These are phyloP conservation scores for Mimumesa dahlbomi DNA, from an alignment of 2,888 invertebrate genomes.

Conservation along the genomic window DNA sequence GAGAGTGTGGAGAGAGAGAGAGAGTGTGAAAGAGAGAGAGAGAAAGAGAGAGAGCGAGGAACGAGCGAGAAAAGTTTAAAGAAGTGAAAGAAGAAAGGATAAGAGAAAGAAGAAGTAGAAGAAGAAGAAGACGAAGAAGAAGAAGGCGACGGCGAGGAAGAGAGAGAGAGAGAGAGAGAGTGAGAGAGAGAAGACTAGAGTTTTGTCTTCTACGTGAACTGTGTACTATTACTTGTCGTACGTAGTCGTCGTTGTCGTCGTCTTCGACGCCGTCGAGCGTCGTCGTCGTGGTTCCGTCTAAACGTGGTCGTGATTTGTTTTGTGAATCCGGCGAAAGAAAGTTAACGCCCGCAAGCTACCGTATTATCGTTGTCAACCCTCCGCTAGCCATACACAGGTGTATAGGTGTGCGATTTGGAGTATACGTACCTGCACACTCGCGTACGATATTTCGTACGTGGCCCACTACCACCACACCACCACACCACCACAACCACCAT, in stretches of 20 bases:
- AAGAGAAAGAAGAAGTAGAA: conserved; percentile 24
- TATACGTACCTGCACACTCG: neutral
- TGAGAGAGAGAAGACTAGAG: neutral
- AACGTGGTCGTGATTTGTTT: too few species aligned
- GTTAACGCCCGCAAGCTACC: too few species aligned
- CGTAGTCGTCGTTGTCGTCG: conserved; percentile 33
- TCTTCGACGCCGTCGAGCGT: conserved; percentile 28
- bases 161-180: conserved; percentile 1
- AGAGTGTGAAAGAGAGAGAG: conserved; percentile 37
- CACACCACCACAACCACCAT: too few species aligned
- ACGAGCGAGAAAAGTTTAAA: conserved; percentile 17
- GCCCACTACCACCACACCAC: too few species aligned
- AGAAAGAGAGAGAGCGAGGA: conserved; percentile 29
- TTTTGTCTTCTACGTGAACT: conserved; percentile 10
- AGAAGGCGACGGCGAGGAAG: conserved; percentile 57
- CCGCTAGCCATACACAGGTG: conserved; percentile 47
- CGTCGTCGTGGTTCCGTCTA: conserved; percentile 30
- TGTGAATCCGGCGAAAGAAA: too few species aligned
- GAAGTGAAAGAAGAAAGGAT: conserved; percentile 25
- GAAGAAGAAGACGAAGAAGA: conserved; percentile 21
- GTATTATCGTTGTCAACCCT: conserved; percentile 40
- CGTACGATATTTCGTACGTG: conserved; percentile 9
- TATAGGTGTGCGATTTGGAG: neutral
- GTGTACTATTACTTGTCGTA: neutral
- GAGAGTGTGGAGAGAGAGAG: conserved; percentile 58